Evolutionary conservation across 2,113 vertebrate species (phyloP).

Genomic region (Cardinalis cardinalis): DNA sequence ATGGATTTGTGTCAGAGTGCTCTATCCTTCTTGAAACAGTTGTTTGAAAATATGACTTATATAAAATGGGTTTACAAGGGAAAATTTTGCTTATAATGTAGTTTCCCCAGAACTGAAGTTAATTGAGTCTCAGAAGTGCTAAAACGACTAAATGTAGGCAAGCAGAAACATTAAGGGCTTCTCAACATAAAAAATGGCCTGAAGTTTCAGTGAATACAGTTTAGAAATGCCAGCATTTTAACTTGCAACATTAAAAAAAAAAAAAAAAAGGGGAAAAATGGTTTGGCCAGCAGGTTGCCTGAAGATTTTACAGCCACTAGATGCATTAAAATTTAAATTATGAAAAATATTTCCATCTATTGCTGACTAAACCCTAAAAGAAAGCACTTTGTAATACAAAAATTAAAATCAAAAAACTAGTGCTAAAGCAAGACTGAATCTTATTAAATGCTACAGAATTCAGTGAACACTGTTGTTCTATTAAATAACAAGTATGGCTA

Average conservation of each 20-base stretch:
- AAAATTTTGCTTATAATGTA: slow-evolving; percentile 25
- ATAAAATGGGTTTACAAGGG: background rate
- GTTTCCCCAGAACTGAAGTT: slow-evolving; percentile 35
- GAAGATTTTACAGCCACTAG: background rate
- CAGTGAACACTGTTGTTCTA: background rate
- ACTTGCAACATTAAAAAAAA: background rate
- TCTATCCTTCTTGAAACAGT: background rate
- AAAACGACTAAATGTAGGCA: slow-evolving; percentile 30
- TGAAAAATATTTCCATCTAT: background rate
- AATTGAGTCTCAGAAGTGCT: slow-evolving; percentile 56
- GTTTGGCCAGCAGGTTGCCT: slow-evolving; percentile 15
- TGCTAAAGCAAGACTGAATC: background rate
- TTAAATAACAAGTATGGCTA: background rate
- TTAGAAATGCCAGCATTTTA: slow-evolving; percentile 29
- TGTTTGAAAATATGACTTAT: background rate
- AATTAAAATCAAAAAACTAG: background rate
- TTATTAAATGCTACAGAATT: background rate
- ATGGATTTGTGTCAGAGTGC: background rate
- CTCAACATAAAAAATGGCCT: background rate
- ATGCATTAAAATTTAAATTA: background rate
- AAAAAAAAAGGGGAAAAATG: background rate
- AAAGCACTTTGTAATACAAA: background rate
- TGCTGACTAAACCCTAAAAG: background rate
- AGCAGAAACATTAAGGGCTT: background rate
- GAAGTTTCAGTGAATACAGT: slow-evolving; percentile 18